Conservation (phyloP, 2,888 invertebrate species). For the Tetrapedia diversipes region DNA sequence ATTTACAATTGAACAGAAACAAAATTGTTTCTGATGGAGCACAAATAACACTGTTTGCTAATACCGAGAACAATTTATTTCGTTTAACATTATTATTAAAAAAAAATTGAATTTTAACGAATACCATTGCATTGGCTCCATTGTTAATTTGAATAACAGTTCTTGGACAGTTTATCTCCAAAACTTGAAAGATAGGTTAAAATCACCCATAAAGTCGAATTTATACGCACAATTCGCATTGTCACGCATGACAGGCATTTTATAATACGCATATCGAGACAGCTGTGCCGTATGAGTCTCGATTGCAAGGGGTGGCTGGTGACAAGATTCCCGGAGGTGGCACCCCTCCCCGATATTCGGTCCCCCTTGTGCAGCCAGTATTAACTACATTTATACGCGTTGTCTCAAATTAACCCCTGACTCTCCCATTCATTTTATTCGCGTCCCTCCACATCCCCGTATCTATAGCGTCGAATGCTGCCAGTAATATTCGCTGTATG, state of each 20-base stretch:
- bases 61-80: no score
- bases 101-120: no score
- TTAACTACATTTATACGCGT: slow-evolving; percentile 83
- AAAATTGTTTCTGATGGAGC: no score
- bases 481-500: slow-evolving; percentile 53
- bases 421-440: slow-evolving; percentile 71
- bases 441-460: slow-evolving; percentile 57
- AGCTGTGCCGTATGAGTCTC: slow-evolving; percentile 76
- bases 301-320: slow-evolving; percentile 72
- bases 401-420: slow-evolving; percentile 82
- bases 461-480: slow-evolving; percentile 44
- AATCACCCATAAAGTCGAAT: no score
- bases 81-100: no score
- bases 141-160: no score
- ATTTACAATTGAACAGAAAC: no score
- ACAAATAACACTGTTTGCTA: no score
- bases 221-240: slow-evolving; percentile 36
- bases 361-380: slow-evolving; percentile 77
- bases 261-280: slow-evolving; percentile 69
- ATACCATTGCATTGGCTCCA: no score
- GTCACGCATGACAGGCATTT: slow-evolving; percentile 28
- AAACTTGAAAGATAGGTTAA: no score
- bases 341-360: slow-evolving; percentile 59
- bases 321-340: slow-evolving; percentile 72
- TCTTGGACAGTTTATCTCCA: no score